Percentiles rank a stretch among this genome's conserved stretches.
Evolutionary conservation across 1,140 invertebrate genomes (phyloP).

Genomic region (Paralvinella palmiformis): DNA sequence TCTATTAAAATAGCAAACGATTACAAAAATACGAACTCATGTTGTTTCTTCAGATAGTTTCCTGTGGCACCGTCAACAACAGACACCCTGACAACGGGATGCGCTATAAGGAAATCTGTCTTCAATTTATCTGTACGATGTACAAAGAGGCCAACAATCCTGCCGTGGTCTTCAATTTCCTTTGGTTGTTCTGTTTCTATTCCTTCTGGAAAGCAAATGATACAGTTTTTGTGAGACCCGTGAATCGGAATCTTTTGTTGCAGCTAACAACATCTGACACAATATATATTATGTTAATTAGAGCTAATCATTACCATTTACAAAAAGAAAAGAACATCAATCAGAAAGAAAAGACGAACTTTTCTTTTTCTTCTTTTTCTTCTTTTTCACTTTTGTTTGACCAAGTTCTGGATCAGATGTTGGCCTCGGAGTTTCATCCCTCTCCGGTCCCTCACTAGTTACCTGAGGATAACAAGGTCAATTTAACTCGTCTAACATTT

Average conservation of each 20-base stretch:
- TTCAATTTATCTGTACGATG: constrained; percentile 50
- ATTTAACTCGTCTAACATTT: too few relatives aligned
- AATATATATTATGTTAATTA: neutral
- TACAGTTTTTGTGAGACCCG: neutral
- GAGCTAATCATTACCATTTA: neutral
- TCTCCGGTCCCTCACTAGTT: too few relatives aligned
- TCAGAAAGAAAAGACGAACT: neutral
- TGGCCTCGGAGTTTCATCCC: too few relatives aligned
- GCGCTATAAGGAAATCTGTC: constrained; percentile 46
- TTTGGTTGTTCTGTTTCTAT: neutral
- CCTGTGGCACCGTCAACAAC: constrained; percentile 48
- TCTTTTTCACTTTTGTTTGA: too few relatives aligned
- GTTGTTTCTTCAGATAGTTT: constrained; percentile 43
- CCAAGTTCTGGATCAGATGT: too few relatives aligned
- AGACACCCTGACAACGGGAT: constrained; percentile 51
- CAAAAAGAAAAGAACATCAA: neutral
- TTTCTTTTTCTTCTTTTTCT: neutral
- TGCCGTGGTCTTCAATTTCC: neutral
- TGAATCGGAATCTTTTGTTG: neutral
- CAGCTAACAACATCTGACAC: neutral
- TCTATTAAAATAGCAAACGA: too few relatives aligned
- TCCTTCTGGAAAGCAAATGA: neutral
- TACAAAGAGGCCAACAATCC: constrained; percentile 26
- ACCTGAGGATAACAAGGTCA: too few relatives aligned
- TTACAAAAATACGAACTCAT: too few relatives aligned